Evolutionary conservation across 2,797 vertebrate species (phyloP).

Genomic region (Myotis vivesi): DNA sequence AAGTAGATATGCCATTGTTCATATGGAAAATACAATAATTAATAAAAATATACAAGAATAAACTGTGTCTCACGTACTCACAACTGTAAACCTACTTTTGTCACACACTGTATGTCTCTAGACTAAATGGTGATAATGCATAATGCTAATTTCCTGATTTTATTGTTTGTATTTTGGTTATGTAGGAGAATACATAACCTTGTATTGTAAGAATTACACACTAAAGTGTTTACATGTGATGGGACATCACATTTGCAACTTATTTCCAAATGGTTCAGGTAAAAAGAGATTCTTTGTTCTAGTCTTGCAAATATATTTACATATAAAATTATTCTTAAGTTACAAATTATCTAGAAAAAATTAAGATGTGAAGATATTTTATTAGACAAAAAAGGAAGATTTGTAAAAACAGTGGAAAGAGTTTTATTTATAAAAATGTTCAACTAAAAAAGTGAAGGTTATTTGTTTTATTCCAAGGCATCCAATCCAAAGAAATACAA

Average conservation of each 20-base stretch:
- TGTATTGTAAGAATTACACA: not conserved
- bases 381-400: not conserved
- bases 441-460: not conserved
- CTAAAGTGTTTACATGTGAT: not conserved
- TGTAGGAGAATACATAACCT: not conserved
- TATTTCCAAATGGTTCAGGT: not conserved
- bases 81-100: not conserved
- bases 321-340: not conserved
- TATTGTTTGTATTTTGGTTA: not conserved
- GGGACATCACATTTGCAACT: not conserved
- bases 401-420: not conserved
- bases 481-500: not conserved
- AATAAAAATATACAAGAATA: not conserved
- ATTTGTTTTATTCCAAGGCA: constrained; percentile 39
- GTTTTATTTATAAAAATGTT: constrained; percentile 60
- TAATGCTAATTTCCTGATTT: not conserved
- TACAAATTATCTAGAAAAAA: not conserved
- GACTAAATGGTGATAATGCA: not conserved
- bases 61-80: not conserved
- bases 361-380: constrained; percentile 25
- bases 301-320: not conserved
- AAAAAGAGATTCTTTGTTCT: not conserved
- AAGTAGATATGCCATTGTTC: not conserved
- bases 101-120: not conserved
- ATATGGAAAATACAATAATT: not conserved